These are phyloP conservation scores for Lateolabrax maculatus DNA, from an alignment of 2,797 vertebrate species.

Conservation along the genomic window DNA sequence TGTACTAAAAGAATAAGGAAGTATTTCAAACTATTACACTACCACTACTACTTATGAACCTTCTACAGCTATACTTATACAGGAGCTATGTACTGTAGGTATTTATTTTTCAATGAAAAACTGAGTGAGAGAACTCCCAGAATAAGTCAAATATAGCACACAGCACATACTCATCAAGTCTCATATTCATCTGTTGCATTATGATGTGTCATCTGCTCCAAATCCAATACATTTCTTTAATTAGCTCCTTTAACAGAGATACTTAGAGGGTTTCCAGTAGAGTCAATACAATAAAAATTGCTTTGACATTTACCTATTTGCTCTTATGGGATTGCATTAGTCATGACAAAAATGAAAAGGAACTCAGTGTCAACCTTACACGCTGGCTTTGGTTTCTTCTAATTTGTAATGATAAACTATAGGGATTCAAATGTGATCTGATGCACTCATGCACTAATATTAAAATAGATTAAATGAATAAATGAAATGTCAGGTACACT, in stretches of 20 bases:
- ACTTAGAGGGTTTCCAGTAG: background rate
- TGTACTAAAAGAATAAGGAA: background rate
- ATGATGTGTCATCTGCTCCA: background rate
- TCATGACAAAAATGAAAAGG: background rate
- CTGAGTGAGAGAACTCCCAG: background rate
- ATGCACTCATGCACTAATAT: slow-evolving; percentile 2
- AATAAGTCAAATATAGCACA: background rate
- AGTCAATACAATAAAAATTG: background rate
- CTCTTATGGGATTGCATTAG: background rate
- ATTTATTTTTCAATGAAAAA: background rate
- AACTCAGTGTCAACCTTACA: background rate
- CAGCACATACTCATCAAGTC: background rate
- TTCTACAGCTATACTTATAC: background rate
- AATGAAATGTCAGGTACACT: slow-evolving; percentile 38
- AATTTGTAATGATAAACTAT: background rate
- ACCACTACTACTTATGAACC: no score
- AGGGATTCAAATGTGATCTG: slow-evolving; percentile 6
- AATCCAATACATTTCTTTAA: slow-evolving; percentile 7
- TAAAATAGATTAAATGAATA: slow-evolving; percentile 39
- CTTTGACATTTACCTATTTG: slow-evolving; percentile 33
- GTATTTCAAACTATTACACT: background rate
- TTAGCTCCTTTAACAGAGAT: slow-evolving; percentile 20
- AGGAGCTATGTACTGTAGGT: background rate
- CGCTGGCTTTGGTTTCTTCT: background rate
- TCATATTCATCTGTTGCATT: background rate